Base-by-base conservation (phyloP, 2,888 invertebrate species). In the Drosophila fungiperda region DNA sequence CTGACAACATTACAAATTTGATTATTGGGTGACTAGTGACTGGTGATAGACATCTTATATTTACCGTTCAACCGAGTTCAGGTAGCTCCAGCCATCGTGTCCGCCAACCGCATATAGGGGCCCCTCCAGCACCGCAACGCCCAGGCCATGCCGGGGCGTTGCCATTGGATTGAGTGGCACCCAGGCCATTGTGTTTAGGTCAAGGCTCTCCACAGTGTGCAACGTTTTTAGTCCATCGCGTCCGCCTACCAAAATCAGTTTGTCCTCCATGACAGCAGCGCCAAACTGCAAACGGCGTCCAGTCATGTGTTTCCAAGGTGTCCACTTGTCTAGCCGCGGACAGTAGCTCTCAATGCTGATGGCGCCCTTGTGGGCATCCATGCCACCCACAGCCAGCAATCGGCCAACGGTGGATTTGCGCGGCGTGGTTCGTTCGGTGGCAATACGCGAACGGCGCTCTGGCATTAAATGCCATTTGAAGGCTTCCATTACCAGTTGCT, bases 61-160 rank as follows among this genome's bases (percentile, higher is more conserved):
- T 63, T 85, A 94, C 93, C 96, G 94, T 94, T 99, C 99, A 0
- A 98, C 98, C 0, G 98, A 97, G 92, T 97, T 98, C 52, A 98
- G 94, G 92, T 98, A 98, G 89, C 98, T 98, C 93, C 93, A 93
- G 58, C 92, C 98, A 93, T 99, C 98, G 91, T 98, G 98, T 0
- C 99, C 99, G 1, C 99, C 98, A 4, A 98, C 97, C 0, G 98
- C 98, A 93, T 99, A 99, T 68, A 99, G 94, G 0, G 98, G 97
- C 0, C 94, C 95, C 64, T 96, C 95, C 55, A 97, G 94, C 38
- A 97, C 96, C 3, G 97, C 96, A 33, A 97, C 97, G 15, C 96
- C 96, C 69, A 97, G 93, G 0, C 97, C 97, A 91, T 97, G 97
- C 3, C 98, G 94, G 91, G 97, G 98, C 12, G 98, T 98, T 87